Percentiles rank a stretch among this genome's conserved stretches.
These are phyloP conservation scores for Zootoca vivipara DNA, from an alignment of 2,113 vertebrate species.

Conservation along the genomic window DNA sequence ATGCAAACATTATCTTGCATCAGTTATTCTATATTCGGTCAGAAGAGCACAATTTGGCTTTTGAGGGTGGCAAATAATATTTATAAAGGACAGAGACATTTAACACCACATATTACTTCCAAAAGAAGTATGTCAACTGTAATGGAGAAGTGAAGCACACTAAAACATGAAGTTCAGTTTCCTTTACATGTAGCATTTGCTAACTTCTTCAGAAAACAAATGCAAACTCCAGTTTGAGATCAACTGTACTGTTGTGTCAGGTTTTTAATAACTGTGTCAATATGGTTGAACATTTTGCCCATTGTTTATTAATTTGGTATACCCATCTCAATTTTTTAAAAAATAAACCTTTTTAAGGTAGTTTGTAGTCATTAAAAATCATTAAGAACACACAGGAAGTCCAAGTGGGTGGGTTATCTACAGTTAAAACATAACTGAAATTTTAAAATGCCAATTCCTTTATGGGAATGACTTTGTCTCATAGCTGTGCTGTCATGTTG, in stretches of 20 bases:
- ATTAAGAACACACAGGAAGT: too few species aligned
- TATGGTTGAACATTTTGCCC: not conserved
- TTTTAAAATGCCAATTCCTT: not conserved
- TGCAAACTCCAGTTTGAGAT: not conserved
- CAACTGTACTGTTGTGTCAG: not conserved
- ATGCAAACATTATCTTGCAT: too few species aligned
- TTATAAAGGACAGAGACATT: not conserved
- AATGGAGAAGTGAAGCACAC: not conserved
- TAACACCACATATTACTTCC: not conserved
- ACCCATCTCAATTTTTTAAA: too few species aligned
- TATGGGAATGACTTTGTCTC: not conserved
- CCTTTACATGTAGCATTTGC: not conserved
- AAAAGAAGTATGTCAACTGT: not conserved
- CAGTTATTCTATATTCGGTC: too few species aligned
- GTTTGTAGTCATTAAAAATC: too few species aligned
- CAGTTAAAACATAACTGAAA: not conserved
- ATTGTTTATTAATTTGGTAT: not conserved
- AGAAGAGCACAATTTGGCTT: not conserved
- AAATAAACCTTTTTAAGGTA: too few species aligned
- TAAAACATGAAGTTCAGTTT: not conserved
- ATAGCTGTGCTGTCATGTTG: not conserved
- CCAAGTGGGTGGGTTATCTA: not conserved
- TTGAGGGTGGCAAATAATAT: not conserved
- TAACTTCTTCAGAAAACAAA: not conserved
- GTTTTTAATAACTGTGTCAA: not conserved